Evolutionary conservation across 2,113 vertebrate species (phyloP), one percentile per base, ranked within the genome.

Genomic region (Zosterops pallidus): DNA sequence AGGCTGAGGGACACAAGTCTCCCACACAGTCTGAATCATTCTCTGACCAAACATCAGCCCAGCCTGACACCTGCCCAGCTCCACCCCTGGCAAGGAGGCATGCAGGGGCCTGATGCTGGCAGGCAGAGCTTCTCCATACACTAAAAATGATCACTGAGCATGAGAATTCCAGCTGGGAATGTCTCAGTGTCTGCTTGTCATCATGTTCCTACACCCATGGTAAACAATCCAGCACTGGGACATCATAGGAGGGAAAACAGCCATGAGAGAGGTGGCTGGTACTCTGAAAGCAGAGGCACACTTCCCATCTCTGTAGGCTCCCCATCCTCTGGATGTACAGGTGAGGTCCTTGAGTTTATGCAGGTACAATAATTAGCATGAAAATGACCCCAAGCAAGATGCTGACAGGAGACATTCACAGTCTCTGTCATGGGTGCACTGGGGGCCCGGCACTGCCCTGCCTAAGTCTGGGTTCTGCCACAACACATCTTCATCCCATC

Each of bases 161-260:
- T 0, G 10, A 67, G 35, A 83, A 86, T 65, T 69, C 55, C 83
- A 68, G 79, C 63, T 82, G 84, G 69, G 57, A 91, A 72, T 2
- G 14, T 44, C 49, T 21, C 47, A 42, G 46, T 5, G 42, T n/a
- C 46, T 77, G 50, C 57, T 49, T 3, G 0, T n/a, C 94, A 57
- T 59, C 63, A 17, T 7, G 11, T 24, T 87, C 60, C 21, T 41
- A 60, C 0, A 0, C 15, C 59, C 31, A 31, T 2, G 2, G 74
- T 41, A 59, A 69, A 80, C 47, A 74, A 88, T 33, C 52, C 75
- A 62, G 82, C 83, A 19, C 49, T 26, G 60, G 63, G 68, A 71
- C 19, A 21, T 11, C 17, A 59, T 0, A 56, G 35, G 35, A 77
- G 44, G 67, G 53, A 44, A 92, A 89, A 12, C 3, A 87, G 86